Evolutionary conservation across 2,888 invertebrate genomes (phyloP), one percentile per base, ranked within the genome.

Genomic region (Tillus elongatus): DNA sequence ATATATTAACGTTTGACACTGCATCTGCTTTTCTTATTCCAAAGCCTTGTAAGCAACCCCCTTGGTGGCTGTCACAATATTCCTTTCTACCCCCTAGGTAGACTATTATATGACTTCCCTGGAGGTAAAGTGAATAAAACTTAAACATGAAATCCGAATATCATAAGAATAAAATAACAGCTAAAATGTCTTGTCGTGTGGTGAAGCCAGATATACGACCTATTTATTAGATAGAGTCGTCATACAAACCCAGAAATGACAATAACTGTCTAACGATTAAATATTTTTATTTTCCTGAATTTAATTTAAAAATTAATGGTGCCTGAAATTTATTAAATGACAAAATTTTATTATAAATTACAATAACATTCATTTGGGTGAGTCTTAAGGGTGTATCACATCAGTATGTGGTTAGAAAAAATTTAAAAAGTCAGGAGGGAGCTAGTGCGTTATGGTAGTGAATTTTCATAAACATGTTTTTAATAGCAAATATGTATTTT

Each of bases 21-120:
- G 35, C 57, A 57, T 54, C 55, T 57, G 57, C 53, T 49, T 46
- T 50, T 44, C 44, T 41, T 40, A 37, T 8, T 6, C 24, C 24
- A 8, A 39, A 45, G 39, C 37, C 35, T 15, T 39, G 35, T 42
- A 49, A 45, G 47, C 44, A 47, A 55, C 54, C 58, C 60, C 60
- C 59, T 51, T 42, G 48, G 57, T 33, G 60, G 56, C 50, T 54
- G 62, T 62, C 60, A 61, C 57, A 61, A 62, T 60, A 62, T 62
- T 57, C 58, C 57, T 57, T 58, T 58, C 48, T 53, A 51, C 57
- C 58, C 58, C 60, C 60, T 52, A 45, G 42, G 48, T 51, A 31
- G 54, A 38, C 39, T 53, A 56, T 56, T 58, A 58, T 60, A 51
- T 41, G 43, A 31, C 52, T 44, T 50, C 55, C 46, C 49, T 50